Conservation (phyloP, 2,888 invertebrate species). For the Aphodius granarius region DNA sequence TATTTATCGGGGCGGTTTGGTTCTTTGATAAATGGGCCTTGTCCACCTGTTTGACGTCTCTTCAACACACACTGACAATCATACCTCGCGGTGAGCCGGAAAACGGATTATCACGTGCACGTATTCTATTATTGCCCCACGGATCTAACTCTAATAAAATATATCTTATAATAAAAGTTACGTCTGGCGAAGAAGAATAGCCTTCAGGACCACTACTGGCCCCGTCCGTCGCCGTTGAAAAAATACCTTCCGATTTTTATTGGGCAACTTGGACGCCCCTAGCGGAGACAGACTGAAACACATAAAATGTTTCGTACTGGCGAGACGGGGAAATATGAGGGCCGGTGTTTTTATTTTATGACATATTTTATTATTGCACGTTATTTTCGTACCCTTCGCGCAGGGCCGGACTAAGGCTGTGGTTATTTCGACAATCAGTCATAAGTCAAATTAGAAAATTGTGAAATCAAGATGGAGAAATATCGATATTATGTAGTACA, state of each 20-base stretch:
- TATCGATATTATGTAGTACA: too few relatives aligned
- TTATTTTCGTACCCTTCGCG: slow-evolving; percentile 16
- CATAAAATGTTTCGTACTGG: slow-evolving; percentile 15
- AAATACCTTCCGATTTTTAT: slow-evolving; percentile 23
- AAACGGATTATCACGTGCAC: slow-evolving; percentile 21
- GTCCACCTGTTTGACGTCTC: slow-evolving; percentile 3
- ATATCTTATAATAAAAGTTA: slow-evolving; percentile 21
- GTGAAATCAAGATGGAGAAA: too few relatives aligned
- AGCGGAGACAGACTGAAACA: background rate
- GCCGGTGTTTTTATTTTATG: slow-evolving; percentile 24
- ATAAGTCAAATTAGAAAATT: too few relatives aligned
- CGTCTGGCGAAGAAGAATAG: slow-evolving; percentile 11
- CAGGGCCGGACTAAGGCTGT: too few relatives aligned
- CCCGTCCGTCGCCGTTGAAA: background rate
- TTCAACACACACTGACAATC: slow-evolving; percentile 21
- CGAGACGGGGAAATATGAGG: slow-evolving; percentile 21
- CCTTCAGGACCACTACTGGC: background rate
- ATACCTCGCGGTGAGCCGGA: slow-evolving; percentile 2
- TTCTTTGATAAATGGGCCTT: slow-evolving; percentile 14
- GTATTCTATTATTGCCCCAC: slow-evolving; percentile 20
- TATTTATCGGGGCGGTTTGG: background rate
- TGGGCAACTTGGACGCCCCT: slow-evolving; percentile 20
- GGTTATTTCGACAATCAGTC: too few relatives aligned
- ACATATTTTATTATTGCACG: slow-evolving; percentile 21
- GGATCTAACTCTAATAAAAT: slow-evolving; percentile 14